Evolutionary conservation across 2,113 vertebrate genomes (phyloP).

Genomic region (Nothoprocta pentlandii): DNA sequence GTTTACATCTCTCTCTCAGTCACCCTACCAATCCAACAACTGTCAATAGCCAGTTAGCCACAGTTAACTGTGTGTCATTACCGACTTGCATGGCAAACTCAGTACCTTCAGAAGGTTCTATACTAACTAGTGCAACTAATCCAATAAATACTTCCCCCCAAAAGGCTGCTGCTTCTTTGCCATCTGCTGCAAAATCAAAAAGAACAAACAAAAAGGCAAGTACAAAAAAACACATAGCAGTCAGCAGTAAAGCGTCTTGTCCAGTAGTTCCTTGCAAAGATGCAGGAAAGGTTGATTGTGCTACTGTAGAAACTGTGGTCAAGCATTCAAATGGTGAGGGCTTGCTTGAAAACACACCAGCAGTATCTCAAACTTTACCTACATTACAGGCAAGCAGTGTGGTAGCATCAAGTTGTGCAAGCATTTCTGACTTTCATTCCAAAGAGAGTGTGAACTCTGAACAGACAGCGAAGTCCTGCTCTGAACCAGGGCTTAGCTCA

Average conservation of each 20-base stretch:
- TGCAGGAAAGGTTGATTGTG: constrained; percentile 50
- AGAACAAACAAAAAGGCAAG: constrained; percentile 83
- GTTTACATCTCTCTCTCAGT: constrained; percentile 77
- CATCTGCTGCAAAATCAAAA: constrained; percentile 77
- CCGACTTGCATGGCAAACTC: constrained; percentile 60
- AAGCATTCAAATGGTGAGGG: constrained; percentile 4
- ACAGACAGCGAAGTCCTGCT: background rate
- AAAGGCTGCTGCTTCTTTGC: constrained; percentile 53
- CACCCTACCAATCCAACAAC: constrained; percentile 77
- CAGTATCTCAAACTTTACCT: background rate
- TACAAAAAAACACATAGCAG: constrained; percentile 77
- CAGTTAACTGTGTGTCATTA: constrained; percentile 67
- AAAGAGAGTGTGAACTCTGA: constrained; percentile 37
- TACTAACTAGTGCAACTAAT: constrained; percentile 44
- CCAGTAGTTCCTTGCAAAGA: constrained; percentile 69
- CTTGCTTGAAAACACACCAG: constrained; percentile 5
- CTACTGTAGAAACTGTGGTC: background rate
- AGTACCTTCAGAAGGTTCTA: constrained; percentile 60
- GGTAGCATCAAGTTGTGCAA: rapidly evolving
- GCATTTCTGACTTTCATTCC: constrained; percentile 43
- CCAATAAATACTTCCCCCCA: constrained; percentile 44
- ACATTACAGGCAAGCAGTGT: background rate
- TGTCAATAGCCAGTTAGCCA: constrained; percentile 69
- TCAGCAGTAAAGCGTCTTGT: constrained; percentile 60
- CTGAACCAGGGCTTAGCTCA: background rate